Base-by-base conservation (phyloP, 1,140 invertebrate genomes). In the Euborellia annulipes region DNA sequence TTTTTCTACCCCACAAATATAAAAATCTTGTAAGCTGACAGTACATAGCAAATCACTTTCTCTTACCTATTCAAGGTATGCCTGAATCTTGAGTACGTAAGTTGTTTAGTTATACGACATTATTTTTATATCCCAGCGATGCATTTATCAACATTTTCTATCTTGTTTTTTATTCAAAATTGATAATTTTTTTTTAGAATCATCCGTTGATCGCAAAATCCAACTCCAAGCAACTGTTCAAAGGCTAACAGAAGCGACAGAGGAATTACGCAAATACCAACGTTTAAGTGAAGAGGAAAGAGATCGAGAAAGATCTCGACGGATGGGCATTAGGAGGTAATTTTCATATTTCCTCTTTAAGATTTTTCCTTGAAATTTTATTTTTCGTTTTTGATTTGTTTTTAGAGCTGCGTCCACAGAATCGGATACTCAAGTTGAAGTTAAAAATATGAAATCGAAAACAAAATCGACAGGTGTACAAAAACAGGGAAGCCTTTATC, bases 401-500 rank as follows among this genome's bases (percentile, higher is more conserved):
- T 43, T 40, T 40, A 54, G 61, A 54, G 50, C 54, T 49, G 53
- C 50, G 47, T 50, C 51, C n/a, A 55, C 49, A 13, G 54, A 54
- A 22, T 56, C 54, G 23, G 55, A 60, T 43, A 54, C 47, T 44
- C 42, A 48, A 38, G 41, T 43, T 39, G 52, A 56, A 36, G 34
- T 39, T 13, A n/a, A 36, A 27, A 41, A 37, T 30, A 4, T 44
- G 3, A 30, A 19, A 13, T 23, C 23, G 49, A 49, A 36, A 45
- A 20, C 52, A 42, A 22, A 50, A 50, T 17, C 45, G 49, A 11
- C 49, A 50, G 9, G 32, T 50, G 18, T 55, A 48, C 19, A 56
- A 52, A 40, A 57, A 56, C 16, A 71, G 55, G 70, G 72, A 46
- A 72, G 70, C 55, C 60, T 84, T 11, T 73, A 79, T 51, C 68